Evolutionary conservation across 2,113 vertebrate genomes (phyloP), one percentile per base, ranked within the genome.

Genomic region (Mungos mungo): DNA sequence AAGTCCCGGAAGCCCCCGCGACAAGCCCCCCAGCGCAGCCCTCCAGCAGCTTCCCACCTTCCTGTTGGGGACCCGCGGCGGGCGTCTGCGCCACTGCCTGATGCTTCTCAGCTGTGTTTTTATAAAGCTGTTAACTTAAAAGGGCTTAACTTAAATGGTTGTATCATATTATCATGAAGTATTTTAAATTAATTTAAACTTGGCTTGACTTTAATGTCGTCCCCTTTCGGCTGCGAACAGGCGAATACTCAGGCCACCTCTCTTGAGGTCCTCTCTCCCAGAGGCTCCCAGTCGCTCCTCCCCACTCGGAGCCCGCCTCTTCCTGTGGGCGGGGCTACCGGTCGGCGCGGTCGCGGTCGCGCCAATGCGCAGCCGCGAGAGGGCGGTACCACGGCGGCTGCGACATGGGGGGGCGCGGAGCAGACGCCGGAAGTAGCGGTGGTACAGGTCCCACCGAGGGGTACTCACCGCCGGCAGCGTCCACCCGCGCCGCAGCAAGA

Each of bases 371-470:
- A 71, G 82, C 94, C 98, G 98, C 97, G 10, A 19, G 95, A 57
- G 92, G 98, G 97, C 95, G 98, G 93, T 6, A 65, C 96, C 96
- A 95, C 95, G 94, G 96, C 94, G 94, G 76, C 95, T 60, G 97
- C 93, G 97, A 93, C 93, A 98, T 97, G 97, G 97, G 97, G 97
- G 96, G 97, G 98, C 97, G 95, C 96, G 96, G 94, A 94, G 85
- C 80, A 18, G 96, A 97, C 97, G 97, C 98, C 98, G 98, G 98
- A 98, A 98, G 98, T 98, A 6, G 98, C 72, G 13, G 97, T 86
- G 97, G 97, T 96, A 95, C 98, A 86, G 98, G 77, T 93, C 52
- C 93, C 63, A 47, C 95, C 1, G 94, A 94, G 97, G 97, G 98
- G 91, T 69, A 23, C 90, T 97, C 86, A 3, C 33, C 63, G 54